These are phyloP conservation scores for Bombus turneri DNA, from an alignment of 1,140 invertebrate genomes.

Conservation along the genomic window DNA sequence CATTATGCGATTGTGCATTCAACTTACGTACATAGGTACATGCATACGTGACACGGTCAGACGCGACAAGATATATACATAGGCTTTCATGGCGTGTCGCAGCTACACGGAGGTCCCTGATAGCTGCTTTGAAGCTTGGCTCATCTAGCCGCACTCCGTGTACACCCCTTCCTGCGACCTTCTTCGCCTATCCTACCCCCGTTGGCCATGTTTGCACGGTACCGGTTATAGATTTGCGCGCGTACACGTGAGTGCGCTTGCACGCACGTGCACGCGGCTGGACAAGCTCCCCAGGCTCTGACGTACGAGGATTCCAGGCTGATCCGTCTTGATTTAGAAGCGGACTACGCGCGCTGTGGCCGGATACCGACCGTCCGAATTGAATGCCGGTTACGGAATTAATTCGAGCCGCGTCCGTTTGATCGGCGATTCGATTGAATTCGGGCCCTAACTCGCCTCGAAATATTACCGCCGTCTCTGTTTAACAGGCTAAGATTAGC, in stretches of 20 bases:
- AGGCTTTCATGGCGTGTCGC: slow-evolving; percentile 14
- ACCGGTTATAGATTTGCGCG: slow-evolving; percentile 25
- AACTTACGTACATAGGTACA: not conserved
- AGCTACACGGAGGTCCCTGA: not conserved
- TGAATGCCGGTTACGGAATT: slow-evolving; percentile 46
- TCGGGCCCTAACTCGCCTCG: slow-evolving; percentile 22
- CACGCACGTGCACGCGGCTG: slow-evolving; percentile 41
- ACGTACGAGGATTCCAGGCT: slow-evolving; percentile 50
- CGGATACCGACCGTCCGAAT: slow-evolving; percentile 33
- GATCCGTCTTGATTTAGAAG: slow-evolving; percentile 55
- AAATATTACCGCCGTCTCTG: slow-evolving; percentile 37
- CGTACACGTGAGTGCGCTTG: slow-evolving; percentile 28
- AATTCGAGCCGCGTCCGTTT: slow-evolving; percentile 44
- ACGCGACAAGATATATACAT: slow-evolving; percentile 4
- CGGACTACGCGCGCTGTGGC: slow-evolving; percentile 5
- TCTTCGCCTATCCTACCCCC: not conserved
- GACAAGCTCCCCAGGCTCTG: slow-evolving; percentile 10
- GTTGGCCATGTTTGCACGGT: not conserved
- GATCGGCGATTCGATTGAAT: slow-evolving; percentile 48
- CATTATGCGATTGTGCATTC: not conserved
- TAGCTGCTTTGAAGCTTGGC: not conserved
- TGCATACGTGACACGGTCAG: not conserved
- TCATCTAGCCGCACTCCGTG: not conserved
- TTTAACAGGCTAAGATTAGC: slow-evolving; percentile 18
- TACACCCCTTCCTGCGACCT: no score